Evolutionary conservation across 2,797 vertebrate species (phyloP).

Genomic region (Mionectes olivaceus): DNA sequence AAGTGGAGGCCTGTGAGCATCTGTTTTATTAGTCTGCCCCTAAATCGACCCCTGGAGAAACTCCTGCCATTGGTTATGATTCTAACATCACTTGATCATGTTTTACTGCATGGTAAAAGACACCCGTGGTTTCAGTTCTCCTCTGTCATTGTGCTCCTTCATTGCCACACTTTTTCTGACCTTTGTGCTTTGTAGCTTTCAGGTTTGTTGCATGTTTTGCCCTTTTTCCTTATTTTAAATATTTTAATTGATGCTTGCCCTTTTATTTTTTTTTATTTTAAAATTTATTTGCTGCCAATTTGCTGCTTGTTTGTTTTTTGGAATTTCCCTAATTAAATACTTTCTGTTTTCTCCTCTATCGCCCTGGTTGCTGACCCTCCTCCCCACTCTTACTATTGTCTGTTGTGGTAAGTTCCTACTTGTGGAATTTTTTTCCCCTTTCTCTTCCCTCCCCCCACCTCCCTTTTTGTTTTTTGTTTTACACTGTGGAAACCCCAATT

Average conservation of each 20-base stretch:
- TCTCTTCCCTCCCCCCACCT: not conserved
- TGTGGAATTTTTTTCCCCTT: constrained; percentile 79
- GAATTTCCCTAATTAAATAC: constrained; percentile 95
- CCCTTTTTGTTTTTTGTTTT: constrained; percentile 37
- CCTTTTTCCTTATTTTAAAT: constrained; percentile 73
- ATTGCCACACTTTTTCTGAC: constrained; percentile 77
- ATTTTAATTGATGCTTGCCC: constrained; percentile 77
- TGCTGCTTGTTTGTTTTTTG: constrained; percentile 85
- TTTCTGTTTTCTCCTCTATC: constrained; percentile 99
- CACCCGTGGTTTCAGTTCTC: constrained; percentile 72
- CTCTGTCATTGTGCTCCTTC: constrained; percentile 68
- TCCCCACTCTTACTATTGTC: constrained; percentile 99
- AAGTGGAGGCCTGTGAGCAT: constrained; percentile 75
- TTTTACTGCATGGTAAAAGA: constrained; percentile 89
- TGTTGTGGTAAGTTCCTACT: constrained; percentile 99
- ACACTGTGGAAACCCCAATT: constrained; percentile 68
- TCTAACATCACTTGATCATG: constrained; percentile 77
- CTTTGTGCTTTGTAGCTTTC: constrained; percentile 75
- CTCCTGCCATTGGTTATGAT: constrained; percentile 73
- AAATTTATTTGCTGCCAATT: constrained; percentile 81
- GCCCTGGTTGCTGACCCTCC: constrained; percentile 96
- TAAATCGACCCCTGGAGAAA: constrained; percentile 97
- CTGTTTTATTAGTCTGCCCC: constrained; percentile 64
- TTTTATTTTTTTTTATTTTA: constrained; percentile 58
- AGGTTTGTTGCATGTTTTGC: constrained; percentile 78